These are phyloP conservation scores for Chaetorhynchus papuensis DNA, from an alignment of 2,113 vertebrate species.

Conservation along the genomic window DNA sequence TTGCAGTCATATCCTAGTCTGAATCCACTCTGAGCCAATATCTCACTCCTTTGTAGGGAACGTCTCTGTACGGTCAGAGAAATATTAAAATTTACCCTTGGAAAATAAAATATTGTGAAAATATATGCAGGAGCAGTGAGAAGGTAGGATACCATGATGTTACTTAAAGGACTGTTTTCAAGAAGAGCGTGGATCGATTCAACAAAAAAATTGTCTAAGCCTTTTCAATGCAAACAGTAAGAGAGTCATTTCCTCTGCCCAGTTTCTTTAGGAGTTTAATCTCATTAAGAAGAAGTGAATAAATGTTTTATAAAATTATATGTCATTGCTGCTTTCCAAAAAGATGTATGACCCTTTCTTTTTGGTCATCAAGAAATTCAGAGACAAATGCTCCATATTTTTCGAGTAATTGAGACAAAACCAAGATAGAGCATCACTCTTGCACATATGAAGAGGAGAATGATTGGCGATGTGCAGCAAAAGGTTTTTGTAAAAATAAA, in stretches of 20 bases:
- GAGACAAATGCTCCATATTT: not conserved
- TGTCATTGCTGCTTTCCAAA: not conserved
- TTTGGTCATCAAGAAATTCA: not conserved
- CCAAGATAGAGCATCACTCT: not conserved
- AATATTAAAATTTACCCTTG: not conserved
- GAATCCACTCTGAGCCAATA: not conserved
- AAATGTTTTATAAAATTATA: not conserved
- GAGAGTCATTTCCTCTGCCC: not conserved
- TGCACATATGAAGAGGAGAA: not conserved
- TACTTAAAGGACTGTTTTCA: not conserved
- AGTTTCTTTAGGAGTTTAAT: not conserved
- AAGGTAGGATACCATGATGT: not conserved
- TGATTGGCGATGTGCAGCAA: not conserved
- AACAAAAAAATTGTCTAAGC: not conserved
- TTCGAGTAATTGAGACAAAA: not conserved
- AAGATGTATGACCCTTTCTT: not conserved
- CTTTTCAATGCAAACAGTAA: not conserved
- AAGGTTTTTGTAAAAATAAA: not conserved
- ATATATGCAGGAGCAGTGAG: not conserved
- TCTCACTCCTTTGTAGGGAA: not conserved
- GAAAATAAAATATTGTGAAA: not conserved
- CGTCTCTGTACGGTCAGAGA: not conserved
- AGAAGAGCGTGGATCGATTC: not conserved
- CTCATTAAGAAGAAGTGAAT: not conserved
- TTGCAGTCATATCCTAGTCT: not conserved